Base-by-base conservation (phyloP, 2,113 vertebrate species). In the Tenrec ecaudatus region DNA sequence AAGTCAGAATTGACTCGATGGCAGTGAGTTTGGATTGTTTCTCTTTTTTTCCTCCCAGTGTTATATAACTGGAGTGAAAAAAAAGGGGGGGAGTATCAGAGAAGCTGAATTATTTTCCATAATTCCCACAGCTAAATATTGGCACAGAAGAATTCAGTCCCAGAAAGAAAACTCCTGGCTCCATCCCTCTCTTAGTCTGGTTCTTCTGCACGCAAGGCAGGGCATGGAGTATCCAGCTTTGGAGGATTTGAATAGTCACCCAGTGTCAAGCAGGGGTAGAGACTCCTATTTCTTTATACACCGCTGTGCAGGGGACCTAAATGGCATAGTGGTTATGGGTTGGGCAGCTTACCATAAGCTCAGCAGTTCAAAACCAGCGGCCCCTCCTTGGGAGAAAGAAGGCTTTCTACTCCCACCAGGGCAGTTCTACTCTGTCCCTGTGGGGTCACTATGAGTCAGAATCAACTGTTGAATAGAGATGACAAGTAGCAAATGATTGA, bases 101-200 rank as follows among this genome's bases (percentile, higher is more conserved):
- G 53, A 90, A 60, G 27, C 38, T 33, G 36, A 47, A 0, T 36
- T n/a, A 80, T 31, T 76, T 89, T 10, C 15, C 36, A 20, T 15
- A 88, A 94, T 5, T 69, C 69, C 73, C 64, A 88, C 2, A 86
- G 38, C 69, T 60, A 38, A 68, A 40, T 77, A 87, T 57, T 20
- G 17, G 11, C 29, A 27, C 53, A n/a, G 15, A 25, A 87, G 86
- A 6, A 60, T 23, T 47, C 31, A 92, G 60, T 36, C 19, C 15
- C 0, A 78, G 66, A 77, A 82, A 12, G 23, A 58, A 77, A 1
- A 62, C 20, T 29, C 19, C 19, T 1, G 2, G 16, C 8, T 31
- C 22, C 14, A 10, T 22, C 3, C 1, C 6, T 17, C 40, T n/a
- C 12, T 22, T 22, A 43, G 12, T 7, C 2, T 2, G n/a, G 6